Percentiles rank a stretch among this genome's conserved stretches.
These are phyloP conservation scores for Natator depressus DNA, from an alignment of 2,113 vertebrate genomes.

Conservation along the genomic window DNA sequence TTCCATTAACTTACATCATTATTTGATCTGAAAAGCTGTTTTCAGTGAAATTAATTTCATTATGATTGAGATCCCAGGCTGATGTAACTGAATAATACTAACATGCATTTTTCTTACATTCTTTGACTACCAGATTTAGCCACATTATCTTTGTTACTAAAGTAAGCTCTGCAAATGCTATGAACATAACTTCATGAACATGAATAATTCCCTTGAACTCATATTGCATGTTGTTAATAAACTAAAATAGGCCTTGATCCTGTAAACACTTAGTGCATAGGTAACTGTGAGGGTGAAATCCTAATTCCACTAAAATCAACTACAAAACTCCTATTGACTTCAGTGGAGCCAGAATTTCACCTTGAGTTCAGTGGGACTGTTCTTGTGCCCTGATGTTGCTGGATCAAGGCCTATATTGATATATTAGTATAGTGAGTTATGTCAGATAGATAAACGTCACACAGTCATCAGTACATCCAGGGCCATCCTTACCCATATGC, in stretches of 20 bases:
- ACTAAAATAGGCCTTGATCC: slow-evolving; percentile 35
- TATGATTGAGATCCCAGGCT: neutral
- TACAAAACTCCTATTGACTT: neutral
- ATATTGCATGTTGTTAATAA: neutral
- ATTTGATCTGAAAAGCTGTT: neutral
- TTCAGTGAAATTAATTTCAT: neutral
- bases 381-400: slow-evolving; percentile 10
- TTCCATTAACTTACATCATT: neutral
- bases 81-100: neutral
- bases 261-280: neutral
- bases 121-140: neutral
- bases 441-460: neutral
- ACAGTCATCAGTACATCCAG: accelerated
- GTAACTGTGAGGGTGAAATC: slow-evolving; percentile 6
- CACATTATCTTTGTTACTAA: neutral
- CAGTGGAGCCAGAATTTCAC: neutral
- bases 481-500: too few relatives aligned
- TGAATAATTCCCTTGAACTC: neutral
- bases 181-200: neutral
- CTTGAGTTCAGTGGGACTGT: neutral
- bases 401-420: neutral
- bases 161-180: neutral
- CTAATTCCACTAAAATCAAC: neutral
- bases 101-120: neutral
- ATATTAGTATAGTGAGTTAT: neutral